Base-by-base conservation (phyloP, 2,888 invertebrate genomes). In the Anodontia alba region DNA sequence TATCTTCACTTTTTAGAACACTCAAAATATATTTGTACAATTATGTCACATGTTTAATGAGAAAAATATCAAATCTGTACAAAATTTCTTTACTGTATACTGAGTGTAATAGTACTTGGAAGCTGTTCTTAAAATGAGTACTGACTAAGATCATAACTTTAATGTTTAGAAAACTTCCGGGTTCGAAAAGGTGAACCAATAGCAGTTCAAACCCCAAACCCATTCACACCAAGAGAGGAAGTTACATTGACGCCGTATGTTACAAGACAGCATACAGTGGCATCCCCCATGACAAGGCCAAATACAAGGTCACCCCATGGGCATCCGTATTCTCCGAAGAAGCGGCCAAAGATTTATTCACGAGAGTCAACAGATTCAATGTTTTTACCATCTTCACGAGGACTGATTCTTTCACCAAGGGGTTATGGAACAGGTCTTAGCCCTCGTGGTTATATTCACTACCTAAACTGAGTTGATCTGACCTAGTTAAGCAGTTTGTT, bases 181-280 rank as follows among this genome's bases (percentile, higher is more conserved):
- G 86, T 82, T 33, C 83, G 78, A 54, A 86, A 86, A 80, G 86
- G 86, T 23, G 86, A 79, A 66, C 80, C 86, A n/a, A 86, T 86
- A 31, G 77, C 81, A 54, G 78, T 83, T 75, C 71, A 81, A 86
- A 83, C 81, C 54, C 80, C 83, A 51, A 86, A 86, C 62, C 86
- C 86, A n/a, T 86, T 86, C 46, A 72, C 72, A 33, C 70, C 62
- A 29, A 73, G 77, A 73, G 74, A 81, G 42, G 86, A 86, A 73
- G 81, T 80, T 33, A 80, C 86, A 20, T 86, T 79, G 80, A 86
- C 86, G 8, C 86, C 86, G 7, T 86, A 69, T 54, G 81, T 86
- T 33, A 80, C 83, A 17, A 79, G 86, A 43, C 86, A 86, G 62
- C 80, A 81, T 10, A 83, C 86, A 0, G 72, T 83, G 76, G 80